phyloP scores from a whole-genome alignment of 1,140 invertebrate species.

The Lycorma delicatula region DNA sequence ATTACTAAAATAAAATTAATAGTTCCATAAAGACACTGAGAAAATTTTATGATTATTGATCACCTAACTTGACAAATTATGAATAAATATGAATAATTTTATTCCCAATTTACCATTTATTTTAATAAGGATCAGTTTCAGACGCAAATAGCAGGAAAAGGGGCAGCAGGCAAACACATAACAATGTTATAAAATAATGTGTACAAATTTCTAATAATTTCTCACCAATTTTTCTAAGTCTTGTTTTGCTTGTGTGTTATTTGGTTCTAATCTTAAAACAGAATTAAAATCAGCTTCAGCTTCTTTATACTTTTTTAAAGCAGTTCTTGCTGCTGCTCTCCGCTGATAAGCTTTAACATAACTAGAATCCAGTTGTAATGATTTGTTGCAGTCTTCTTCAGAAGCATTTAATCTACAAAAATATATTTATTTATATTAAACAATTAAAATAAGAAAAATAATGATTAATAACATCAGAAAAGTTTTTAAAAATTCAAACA shows the following conservation, averaged over 20 bases:
- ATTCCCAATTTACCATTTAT: background rate
- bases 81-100: background rate
- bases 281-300: conserved; percentile 58
- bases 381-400: conserved; percentile 64
- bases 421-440: too few species aligned
- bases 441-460: too few species aligned
- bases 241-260: conserved; percentile 41
- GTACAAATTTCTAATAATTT: conserved; percentile 31
- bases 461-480: too few species aligned
- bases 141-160: too few species aligned
- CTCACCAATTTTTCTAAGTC: conserved; percentile 29
- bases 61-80: too few species aligned
- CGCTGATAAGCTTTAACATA: conserved; percentile 76
- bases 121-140: conserved; percentile 11
- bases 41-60: too few species aligned
- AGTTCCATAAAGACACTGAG: too few species aligned
- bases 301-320: conserved; percentile 47
- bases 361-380: conserved; percentile 57
- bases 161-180: too few species aligned
- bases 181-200: conserved; percentile 41
- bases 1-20: too few species aligned
- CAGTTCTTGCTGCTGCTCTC: conserved; percentile 57
- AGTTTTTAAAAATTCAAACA: too few species aligned
- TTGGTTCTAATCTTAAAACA: conserved; percentile 59
- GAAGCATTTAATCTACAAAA: conserved; percentile 56